Evolutionary conservation across 1,140 invertebrate genomes (phyloP).

Genomic region (Microplitis demolitor): DNA sequence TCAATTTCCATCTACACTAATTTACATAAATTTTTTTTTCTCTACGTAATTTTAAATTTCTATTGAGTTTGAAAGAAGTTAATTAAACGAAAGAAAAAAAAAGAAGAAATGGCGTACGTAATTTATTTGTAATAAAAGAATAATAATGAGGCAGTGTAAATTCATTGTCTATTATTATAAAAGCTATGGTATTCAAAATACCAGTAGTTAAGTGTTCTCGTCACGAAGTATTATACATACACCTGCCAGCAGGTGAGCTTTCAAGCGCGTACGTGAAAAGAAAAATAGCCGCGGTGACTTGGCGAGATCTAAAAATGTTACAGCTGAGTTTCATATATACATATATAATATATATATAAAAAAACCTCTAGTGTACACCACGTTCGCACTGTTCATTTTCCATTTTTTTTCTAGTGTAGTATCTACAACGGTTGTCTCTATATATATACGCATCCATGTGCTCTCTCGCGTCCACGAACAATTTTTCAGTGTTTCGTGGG

Average conservation of each 20-base stretch:
- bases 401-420: not conserved
- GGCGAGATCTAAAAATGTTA: not conserved
- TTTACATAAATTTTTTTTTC: too few relatives aligned
- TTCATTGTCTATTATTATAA: too few relatives aligned
- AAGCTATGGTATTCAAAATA: not conserved
- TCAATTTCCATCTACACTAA: too few relatives aligned
- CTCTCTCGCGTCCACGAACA: not conserved
- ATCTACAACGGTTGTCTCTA: not conserved
- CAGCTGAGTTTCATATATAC: not conserved
- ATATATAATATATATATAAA: too few relatives aligned
- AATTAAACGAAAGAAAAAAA: too few relatives aligned
- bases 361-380: conserved; percentile 1
- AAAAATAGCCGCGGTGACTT: conserved; percentile 1
- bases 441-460: not conserved
- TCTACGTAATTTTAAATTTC: too few relatives aligned
- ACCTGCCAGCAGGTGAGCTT: conserved; percentile 1
- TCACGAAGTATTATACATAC: not conserved
- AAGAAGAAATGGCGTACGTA: too few relatives aligned
- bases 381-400: not conserved
- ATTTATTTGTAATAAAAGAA: too few relatives aligned
- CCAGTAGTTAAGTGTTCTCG: conserved; percentile 1
- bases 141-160: too few relatives aligned
- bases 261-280: not conserved
- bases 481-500: not conserved
- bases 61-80: too few relatives aligned